These are phyloP conservation scores for Hylaea fasciaria DNA, from an alignment of 2,888 invertebrate genomes.

Conservation along the genomic window DNA sequence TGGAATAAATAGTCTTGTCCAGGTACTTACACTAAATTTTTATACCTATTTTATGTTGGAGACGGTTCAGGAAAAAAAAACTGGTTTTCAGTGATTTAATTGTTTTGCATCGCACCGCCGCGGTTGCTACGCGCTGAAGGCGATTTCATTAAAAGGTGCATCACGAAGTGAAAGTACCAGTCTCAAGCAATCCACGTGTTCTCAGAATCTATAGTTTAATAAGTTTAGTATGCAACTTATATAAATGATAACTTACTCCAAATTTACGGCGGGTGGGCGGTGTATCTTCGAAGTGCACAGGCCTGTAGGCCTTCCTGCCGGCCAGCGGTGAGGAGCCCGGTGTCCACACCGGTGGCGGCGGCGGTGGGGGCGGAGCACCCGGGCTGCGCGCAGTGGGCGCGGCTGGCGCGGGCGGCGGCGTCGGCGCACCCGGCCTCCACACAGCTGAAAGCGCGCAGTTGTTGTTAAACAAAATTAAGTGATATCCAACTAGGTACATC, in stretches of 20 bases:
- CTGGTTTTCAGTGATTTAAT: too few species aligned
- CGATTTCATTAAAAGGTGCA: too few species aligned
- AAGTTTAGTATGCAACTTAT: too few species aligned
- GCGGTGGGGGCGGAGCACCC: conserved; percentile 82
- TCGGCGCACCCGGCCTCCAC: conserved; percentile 78
- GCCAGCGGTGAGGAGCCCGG: conserved; percentile 90
- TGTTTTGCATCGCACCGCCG: too few species aligned
- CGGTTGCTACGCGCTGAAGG: too few species aligned
- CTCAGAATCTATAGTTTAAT: too few species aligned
- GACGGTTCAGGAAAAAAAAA: too few species aligned
- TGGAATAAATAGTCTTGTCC: conserved; percentile 9
- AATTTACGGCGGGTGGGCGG: conserved; percentile 76
- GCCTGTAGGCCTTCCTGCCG: conserved; percentile 91
- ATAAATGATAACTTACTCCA: conserved; percentile 54
- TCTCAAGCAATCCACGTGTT: too few species aligned
- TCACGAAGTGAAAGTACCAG: too few species aligned
- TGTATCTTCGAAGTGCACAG: conserved; percentile 86
- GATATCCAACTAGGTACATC: too few species aligned
- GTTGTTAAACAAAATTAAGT: background rate
- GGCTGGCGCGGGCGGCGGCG: conserved; percentile 67
- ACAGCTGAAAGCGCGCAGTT: conserved; percentile 58
- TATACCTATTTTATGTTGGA: background rate
- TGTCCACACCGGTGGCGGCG: conserved; percentile 91
- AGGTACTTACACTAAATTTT: background rate
- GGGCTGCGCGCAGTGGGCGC: conserved; percentile 72